phyloP scores from a whole-genome alignment of 2,888 invertebrate species.

The Pyrochroa serraticornis region DNA sequence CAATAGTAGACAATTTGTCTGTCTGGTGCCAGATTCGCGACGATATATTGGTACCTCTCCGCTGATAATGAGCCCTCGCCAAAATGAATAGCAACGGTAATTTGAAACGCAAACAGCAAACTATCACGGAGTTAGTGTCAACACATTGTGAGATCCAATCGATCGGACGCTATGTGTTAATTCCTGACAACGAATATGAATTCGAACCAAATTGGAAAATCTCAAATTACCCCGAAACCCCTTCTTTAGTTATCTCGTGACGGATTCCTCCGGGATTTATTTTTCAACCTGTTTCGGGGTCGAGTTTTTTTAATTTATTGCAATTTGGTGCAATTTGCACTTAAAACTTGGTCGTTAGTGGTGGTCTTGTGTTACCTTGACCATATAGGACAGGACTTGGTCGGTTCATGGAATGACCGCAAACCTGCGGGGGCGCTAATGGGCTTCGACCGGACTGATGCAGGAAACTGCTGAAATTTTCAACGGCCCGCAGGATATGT shows the following conservation, averaged over 20 bases:
- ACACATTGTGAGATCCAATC: constrained; percentile 34
- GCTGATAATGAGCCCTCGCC: constrained; percentile 28
- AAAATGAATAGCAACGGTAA: constrained; percentile 38
- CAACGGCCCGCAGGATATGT: neutral
- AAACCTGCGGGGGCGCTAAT: constrained; percentile 28
- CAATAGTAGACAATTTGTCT: constrained; percentile 31
- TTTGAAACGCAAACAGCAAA: constrained; percentile 36
- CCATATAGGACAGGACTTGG: constrained; percentile 15
- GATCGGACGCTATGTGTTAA: constrained; percentile 35
- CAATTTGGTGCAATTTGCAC: constrained; percentile 29
- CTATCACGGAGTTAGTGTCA: constrained; percentile 37
- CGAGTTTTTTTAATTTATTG: constrained; percentile 17
- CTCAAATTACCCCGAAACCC: no score
- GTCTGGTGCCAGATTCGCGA: constrained; percentile 30
- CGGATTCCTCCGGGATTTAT: no score
- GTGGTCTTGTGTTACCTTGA: constrained; percentile 26
- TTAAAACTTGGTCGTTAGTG: constrained; percentile 26
- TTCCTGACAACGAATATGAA: constrained; percentile 33
- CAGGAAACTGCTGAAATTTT: constrained; percentile 6
- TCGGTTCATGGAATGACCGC: constrained; percentile 29
- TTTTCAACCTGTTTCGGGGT: no score
- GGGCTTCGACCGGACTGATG: constrained; percentile 14
- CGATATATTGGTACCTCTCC: constrained; percentile 30
- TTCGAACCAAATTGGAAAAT: no score
- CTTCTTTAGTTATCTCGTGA: no score